These are phyloP conservation scores for Julus scanicus DNA, from an alignment of 2,888 invertebrate genomes.

Conservation along the genomic window DNA sequence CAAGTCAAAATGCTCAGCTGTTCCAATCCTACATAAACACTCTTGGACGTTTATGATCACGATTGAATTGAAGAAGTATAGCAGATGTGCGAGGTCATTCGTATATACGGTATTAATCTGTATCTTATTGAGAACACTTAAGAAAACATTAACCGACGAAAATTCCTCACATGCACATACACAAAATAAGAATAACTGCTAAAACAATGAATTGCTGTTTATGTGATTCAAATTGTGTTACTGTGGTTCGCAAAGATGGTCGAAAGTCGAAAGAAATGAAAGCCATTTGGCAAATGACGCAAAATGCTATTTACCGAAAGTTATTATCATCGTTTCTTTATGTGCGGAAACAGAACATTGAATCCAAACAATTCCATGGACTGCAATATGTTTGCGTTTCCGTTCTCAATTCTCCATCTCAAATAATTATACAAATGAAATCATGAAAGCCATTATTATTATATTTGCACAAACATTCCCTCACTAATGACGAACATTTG, in stretches of 20 bases:
- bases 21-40: neutral
- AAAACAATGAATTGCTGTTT: too few species aligned
- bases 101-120: too few species aligned
- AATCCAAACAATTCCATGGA: slow-evolving; percentile 10
- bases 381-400: slow-evolving; percentile 12
- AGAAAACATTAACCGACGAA: too few species aligned
- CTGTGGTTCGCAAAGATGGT: too few species aligned
- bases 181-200: too few species aligned
- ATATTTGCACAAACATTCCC: slow-evolving; percentile 29
- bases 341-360: neutral
- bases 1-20: neutral
- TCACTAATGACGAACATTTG: neutral
- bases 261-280: neutral
- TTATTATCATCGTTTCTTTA: neutral
- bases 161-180: too few species aligned
- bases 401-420: slow-evolving; percentile 8
- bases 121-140: too few species aligned
- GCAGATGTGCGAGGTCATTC: neutral
- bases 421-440: slow-evolving; percentile 41
- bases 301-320: neutral
- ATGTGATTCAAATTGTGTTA: too few species aligned
- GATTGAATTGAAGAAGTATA: neutral
- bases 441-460: slow-evolving; percentile 28
- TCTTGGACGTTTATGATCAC: neutral
- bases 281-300: too few species aligned